Conservation (phyloP, 2,113 vertebrate genomes). For the Tor tambroides region DNA sequence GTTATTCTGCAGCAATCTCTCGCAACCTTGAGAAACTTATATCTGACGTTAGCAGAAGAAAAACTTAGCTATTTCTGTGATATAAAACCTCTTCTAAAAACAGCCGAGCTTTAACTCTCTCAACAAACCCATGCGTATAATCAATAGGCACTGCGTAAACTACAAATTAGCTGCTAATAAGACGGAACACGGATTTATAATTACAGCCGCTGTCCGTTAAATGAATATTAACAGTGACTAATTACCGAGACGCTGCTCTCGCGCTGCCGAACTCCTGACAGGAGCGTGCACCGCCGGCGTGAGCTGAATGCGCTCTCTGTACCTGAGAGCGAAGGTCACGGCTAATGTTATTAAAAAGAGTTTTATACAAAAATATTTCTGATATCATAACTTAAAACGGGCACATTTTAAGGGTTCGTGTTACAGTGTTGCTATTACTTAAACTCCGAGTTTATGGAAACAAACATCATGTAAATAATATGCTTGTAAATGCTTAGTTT, state of each 20-base stretch:
- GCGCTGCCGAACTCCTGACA: conserved; percentile 51
- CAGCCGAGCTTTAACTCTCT: conserved; percentile 20
- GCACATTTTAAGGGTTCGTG: neutral
- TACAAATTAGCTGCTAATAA: conserved; percentile 47
- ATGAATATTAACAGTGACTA: conserved; percentile 66
- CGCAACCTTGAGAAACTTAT: neutral
- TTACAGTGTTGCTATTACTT: neutral
- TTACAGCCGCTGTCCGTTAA: conserved; percentile 44
- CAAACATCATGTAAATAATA: neutral
- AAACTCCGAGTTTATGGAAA: neutral
- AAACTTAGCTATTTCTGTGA: neutral
- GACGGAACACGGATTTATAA: conserved; percentile 42
- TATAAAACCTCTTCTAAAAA: neutral
- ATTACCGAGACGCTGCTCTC: conserved; percentile 66
- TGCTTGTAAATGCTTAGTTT: neutral
- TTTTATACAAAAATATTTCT: neutral
- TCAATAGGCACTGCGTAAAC: conserved; percentile 27
- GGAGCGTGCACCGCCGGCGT: neutral
- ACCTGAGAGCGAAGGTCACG: neutral
- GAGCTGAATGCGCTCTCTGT: conserved; percentile 2
- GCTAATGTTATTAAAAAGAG: neutral
- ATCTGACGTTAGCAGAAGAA: neutral
- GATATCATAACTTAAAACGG: neutral
- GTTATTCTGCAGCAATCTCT: neutral
- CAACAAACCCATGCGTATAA: conserved; percentile 31